Base-by-base conservation (phyloP, 1,140 invertebrate species). In the Drosophila tropicalis region DNA sequence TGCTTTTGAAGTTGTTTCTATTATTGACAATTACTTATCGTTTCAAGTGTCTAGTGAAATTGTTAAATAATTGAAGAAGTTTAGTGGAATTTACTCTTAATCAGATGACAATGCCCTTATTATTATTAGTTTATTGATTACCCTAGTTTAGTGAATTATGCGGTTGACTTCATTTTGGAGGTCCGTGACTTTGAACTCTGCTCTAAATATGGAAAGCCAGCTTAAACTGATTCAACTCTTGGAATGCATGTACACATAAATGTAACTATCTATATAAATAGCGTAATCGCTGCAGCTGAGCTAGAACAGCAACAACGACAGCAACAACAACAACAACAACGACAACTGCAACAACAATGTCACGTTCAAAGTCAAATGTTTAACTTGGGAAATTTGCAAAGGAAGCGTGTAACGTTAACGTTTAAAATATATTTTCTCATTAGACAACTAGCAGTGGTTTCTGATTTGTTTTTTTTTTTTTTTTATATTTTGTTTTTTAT, bases 391-490 rank as follows among this genome's bases (percentile, higher is more conserved):
- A 81, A 81, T 89, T 89, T 89, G 84, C 84, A 84, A 89, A 89
- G 84, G 84, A 89, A 89, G 84, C 84, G 85, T 89, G 81, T 84
- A 84, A 76, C 56, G 56, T 51, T 86, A 89, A 66, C 84, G 84
- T 78, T 89, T 89, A 84, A 89, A 89, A 90, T 89, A 90, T 89
- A 89, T 89, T 89, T 84, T 90, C 85, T 89, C 80, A 89, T 89
- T 89, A 89, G 84, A 89, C 67, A 89, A 83, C 75, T 79, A 54
- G 76, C 75, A 74, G 70, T 41, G 69, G 76, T 71, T 58, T 66
- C 40, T 10, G 72, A 75, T 70, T 64, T 67, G 55, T 73, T 70
- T 65, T 62, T 19, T 75, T 29, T 62, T 63, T 67, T 29, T 61
- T 67, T 67, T 58, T 39, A 3, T 39, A 3, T 39, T 60, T 79